These are phyloP conservation scores for Microctenopoma lineatum DNA, from an alignment of 2,797 vertebrate species.

Conservation along the genomic window DNA sequence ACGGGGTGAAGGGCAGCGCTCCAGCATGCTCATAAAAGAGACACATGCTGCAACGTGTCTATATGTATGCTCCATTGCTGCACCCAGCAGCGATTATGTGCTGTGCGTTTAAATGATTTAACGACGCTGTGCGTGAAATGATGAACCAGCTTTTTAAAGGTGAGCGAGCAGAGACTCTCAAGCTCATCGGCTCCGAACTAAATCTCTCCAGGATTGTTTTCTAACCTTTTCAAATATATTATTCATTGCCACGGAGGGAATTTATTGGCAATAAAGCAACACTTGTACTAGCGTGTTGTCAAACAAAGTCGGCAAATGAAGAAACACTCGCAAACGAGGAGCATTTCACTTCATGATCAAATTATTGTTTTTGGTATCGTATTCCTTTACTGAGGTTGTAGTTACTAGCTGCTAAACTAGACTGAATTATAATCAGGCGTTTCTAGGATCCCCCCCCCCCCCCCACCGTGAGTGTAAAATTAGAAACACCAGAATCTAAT, in stretches of 20 bases:
- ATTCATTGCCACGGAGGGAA: slow-evolving; percentile 29
- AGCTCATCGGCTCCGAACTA: slow-evolving; percentile 12
- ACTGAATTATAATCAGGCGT: no score
- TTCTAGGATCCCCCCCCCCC: no score
- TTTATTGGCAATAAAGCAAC: slow-evolving; percentile 14
- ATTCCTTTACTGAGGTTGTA: no score
- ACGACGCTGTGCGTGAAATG: slow-evolving; percentile 32
- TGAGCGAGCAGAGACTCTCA: slow-evolving; percentile 27
- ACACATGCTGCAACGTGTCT: slow-evolving; percentile 42
- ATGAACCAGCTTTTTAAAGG: slow-evolving; percentile 48
- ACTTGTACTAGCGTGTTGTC: slow-evolving; percentile 5
- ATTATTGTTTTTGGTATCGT: no score
- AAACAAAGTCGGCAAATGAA: slow-evolving; percentile 2
- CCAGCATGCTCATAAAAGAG: slow-evolving; percentile 51
- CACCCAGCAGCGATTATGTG: slow-evolving; percentile 35
- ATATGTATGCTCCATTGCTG: slow-evolving; percentile 51
- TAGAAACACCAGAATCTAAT: no score
- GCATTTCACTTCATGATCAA: not conserved
- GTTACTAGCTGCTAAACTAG: no score
- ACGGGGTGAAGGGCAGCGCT: slow-evolving; percentile 29
- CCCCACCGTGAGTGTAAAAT: no score
- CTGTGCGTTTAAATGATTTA: slow-evolving; percentile 51
- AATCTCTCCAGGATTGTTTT: slow-evolving; percentile 37
- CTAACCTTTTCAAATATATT: slow-evolving; percentile 42
- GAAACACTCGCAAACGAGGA: not conserved